These are phyloP conservation scores for Leucopsar rothschildi DNA, from an alignment of 2,113 vertebrate genomes.

Conservation along the genomic window DNA sequence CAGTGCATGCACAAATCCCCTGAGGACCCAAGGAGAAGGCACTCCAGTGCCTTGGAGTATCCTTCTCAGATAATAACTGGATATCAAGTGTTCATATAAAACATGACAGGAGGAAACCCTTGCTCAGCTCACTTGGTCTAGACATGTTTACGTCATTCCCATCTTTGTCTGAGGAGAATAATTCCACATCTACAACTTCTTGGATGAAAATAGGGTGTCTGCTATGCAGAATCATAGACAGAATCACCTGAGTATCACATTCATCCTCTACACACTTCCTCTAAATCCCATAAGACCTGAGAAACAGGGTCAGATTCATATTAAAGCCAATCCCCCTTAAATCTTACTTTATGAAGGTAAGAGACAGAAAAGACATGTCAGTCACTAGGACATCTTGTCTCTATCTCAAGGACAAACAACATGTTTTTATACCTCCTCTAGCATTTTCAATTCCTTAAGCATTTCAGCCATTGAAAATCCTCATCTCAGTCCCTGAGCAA, in stretches of 20 bases:
- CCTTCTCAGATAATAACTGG: not conserved
- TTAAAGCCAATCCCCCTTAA: not conserved
- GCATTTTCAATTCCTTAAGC: not conserved
- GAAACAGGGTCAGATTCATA: not conserved
- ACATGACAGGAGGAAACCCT: not conserved
- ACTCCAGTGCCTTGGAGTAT: not conserved
- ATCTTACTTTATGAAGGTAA: constrained; percentile 1
- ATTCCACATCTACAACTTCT: not conserved
- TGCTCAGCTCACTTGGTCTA: not conserved
- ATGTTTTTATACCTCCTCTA: not conserved
- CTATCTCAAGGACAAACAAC: constrained; percentile 13
- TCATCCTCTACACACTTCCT: not conserved
- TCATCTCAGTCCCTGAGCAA: not conserved
- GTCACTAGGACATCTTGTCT: not conserved
- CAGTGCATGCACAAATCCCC: not conserved
- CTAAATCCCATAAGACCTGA: not conserved
- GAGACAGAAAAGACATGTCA: not conserved
- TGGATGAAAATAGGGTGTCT: not conserved
- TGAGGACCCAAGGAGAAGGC: not conserved
- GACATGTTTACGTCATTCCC: not conserved
- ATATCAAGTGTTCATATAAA: not conserved
- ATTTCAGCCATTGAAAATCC: not conserved
- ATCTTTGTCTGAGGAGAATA: not conserved
- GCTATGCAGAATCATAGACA: not conserved
- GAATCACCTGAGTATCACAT: not conserved